phyloP scores from a whole-genome alignment of 2,888 invertebrate species.

The Rambutsinella grinnellia region DNA sequence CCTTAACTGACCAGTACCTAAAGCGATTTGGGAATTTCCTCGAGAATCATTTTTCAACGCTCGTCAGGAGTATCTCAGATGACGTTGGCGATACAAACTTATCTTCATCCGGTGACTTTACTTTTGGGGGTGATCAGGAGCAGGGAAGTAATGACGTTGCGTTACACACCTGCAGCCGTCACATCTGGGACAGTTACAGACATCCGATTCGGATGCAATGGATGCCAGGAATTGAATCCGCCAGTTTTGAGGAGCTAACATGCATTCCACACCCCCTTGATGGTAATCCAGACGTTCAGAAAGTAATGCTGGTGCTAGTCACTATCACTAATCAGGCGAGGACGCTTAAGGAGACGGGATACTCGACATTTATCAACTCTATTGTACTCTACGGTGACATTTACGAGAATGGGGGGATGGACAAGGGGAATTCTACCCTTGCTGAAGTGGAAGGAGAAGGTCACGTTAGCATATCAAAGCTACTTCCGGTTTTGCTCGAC shows the following conservation, averaged over 20 bases:
- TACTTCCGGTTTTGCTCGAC: constrained; percentile 72
- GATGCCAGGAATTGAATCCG: constrained; percentile 54
- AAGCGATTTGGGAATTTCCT: constrained; percentile 60
- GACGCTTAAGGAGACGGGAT: constrained; percentile 50
- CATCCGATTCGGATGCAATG: constrained; percentile 59
- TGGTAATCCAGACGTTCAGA: constrained; percentile 60
- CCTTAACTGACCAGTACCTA: constrained; percentile 62
- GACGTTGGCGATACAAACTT: constrained; percentile 1
- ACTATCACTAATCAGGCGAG: constrained; percentile 58
- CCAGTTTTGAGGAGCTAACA: constrained; percentile 57
- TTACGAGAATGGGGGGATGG: constrained; percentile 26
- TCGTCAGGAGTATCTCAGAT: constrained; percentile 33
- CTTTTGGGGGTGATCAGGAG: neutral
- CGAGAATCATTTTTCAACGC: constrained; percentile 52
- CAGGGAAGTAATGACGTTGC: constrained; percentile 11
- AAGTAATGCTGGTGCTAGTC: constrained; percentile 63
- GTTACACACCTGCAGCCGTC: constrained; percentile 49
- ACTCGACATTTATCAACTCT: constrained; percentile 42
- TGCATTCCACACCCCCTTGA: constrained; percentile 49
- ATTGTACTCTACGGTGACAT: constrained; percentile 63
- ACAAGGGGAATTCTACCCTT: constrained; percentile 1
- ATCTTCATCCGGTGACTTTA: neutral
- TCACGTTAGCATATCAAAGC: constrained; percentile 71
- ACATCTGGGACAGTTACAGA: constrained; percentile 52
- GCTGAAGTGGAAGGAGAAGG: constrained; percentile 70